phyloP scores from a whole-genome alignment of 2,113 vertebrate species.

The Globicephala melas region DNA sequence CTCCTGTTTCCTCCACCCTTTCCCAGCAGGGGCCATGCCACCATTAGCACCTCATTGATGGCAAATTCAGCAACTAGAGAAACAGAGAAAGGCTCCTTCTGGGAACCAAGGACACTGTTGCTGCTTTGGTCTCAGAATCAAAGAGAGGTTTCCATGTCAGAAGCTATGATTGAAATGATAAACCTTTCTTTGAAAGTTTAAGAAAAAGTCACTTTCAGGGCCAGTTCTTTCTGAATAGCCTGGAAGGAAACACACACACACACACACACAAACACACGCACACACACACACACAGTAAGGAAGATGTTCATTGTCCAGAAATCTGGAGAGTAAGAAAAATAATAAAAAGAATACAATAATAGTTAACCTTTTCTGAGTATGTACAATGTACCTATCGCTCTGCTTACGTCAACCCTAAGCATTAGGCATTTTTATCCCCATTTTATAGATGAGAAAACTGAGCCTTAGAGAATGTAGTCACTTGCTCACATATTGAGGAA shows the following conservation, averaged over 20 bases:
- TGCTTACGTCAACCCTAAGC: neutral
- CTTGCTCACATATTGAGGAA: neutral
- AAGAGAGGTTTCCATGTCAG: neutral
- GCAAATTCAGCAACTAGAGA: neutral
- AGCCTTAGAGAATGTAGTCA: neutral
- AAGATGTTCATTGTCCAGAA: neutral
- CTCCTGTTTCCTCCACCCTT: neutral
- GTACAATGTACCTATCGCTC: neutral
- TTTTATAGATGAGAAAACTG: neutral
- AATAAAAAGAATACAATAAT: neutral
- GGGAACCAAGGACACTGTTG: neutral
- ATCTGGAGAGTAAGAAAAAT: neutral
- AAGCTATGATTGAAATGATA: conserved; percentile 4
- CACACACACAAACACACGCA: neutral
- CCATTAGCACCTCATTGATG: neutral
- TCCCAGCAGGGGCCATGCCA: neutral
- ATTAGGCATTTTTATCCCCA: neutral
- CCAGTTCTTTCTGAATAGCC: conserved; percentile 13
- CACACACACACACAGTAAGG: neutral
- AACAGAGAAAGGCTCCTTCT: neutral
- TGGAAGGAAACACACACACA: neutral
- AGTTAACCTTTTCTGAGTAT: neutral
- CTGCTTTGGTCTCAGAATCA: conserved; percentile 31
- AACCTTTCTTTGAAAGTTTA: conserved; percentile 38
- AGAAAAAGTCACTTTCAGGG: conserved; percentile 14